Evolutionary conservation across 2,797 vertebrate species (phyloP).

Genomic region (Lophura swinhoii): DNA sequence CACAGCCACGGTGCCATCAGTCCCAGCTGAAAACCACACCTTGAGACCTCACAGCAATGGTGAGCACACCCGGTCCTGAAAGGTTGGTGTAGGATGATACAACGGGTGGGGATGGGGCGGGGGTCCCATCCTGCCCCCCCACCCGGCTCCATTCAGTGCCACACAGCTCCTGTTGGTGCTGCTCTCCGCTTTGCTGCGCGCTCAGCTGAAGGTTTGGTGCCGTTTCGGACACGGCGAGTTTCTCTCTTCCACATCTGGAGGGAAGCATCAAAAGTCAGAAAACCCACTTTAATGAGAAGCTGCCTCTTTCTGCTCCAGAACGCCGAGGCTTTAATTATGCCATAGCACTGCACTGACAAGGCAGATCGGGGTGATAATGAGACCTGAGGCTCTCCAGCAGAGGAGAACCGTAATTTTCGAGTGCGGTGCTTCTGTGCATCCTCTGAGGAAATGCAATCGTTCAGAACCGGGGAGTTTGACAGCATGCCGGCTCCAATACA

Average conservation of each 20-base stretch:
- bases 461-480: neutral
- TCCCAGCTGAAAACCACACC: too few relatives aligned
- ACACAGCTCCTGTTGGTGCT: too few relatives aligned
- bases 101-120: too few relatives aligned
- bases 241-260: rapidly evolving
- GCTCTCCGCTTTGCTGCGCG: rapidly evolving
- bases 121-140: neutral
- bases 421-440: neutral
- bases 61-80: neutral
- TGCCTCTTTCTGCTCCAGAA: neutral
- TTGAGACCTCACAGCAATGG: too few relatives aligned
- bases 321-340: neutral
- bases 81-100: too few relatives aligned
- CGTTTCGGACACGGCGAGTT: neutral
- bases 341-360: rapidly evolving
- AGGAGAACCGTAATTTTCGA: neutral
- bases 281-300: slow-evolving; percentile 17
- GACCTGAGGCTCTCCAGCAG: neutral
- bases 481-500: slow-evolving; percentile 9
- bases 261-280: neutral
- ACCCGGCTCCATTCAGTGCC: neutral
- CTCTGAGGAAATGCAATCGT: neutral
- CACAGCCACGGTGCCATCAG: too few relatives aligned
- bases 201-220: neutral
- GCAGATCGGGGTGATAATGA: neutral